Evolutionary conservation across 2,888 invertebrate genomes (phyloP).

Genomic region (Odontocerum albicorne): DNA sequence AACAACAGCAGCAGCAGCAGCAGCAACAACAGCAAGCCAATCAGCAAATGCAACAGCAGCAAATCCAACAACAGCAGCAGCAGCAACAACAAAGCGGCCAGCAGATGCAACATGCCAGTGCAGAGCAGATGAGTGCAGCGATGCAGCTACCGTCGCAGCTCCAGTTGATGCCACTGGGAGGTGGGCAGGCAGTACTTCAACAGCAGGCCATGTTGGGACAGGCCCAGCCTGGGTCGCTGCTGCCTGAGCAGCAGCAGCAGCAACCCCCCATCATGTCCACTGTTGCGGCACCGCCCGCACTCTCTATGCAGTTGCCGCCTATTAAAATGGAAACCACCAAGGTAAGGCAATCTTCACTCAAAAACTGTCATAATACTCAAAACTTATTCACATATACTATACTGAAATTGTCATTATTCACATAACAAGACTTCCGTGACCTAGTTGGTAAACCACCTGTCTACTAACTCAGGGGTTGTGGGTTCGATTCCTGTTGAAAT

Average conservation of each 20-base stretch:
- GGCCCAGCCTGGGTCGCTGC: conserved; percentile 27
- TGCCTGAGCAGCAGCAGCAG: conserved; percentile 18
- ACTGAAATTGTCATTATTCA: no score
- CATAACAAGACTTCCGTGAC: no score
- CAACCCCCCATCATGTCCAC: conserved; percentile 22
- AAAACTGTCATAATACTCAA: no score
- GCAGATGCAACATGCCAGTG: conserved; percentile 23
- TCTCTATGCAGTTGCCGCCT: background rate
- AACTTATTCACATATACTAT: no score
- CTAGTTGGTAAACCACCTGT: no score
- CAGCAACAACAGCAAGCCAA: conserved; percentile 40
- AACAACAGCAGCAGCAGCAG: conserved; percentile 37
- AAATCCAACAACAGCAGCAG: conserved; percentile 34
- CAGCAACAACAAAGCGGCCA: no score
- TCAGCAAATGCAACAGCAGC: conserved; percentile 15
- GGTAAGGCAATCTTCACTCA: no score
- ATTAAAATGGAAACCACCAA: conserved; percentile 2
- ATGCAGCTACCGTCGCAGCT: conserved; percentile 42
- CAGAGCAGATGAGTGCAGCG: no score
- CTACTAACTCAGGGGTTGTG: no score
- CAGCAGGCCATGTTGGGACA: no score
- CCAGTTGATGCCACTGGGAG: conserved; percentile 41
- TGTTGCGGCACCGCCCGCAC: conserved; percentile 1
- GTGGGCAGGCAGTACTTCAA: conserved; percentile 33
- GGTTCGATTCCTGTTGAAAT: no score